phyloP scores from a whole-genome alignment of 1,140 invertebrate genomes.

The Drosophila pruinosa region DNA sequence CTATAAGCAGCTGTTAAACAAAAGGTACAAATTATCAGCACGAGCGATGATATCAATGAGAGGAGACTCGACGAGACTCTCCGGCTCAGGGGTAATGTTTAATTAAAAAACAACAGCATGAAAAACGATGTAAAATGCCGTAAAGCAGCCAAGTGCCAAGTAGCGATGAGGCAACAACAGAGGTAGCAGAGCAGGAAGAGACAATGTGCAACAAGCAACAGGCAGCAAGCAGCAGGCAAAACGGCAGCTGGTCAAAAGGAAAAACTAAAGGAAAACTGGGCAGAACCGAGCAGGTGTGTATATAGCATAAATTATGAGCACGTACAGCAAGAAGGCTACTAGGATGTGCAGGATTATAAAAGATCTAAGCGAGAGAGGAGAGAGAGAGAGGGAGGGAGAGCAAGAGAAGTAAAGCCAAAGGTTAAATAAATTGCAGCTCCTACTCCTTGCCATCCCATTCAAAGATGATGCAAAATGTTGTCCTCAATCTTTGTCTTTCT shows the following conservation, averaged over 20 bases:
- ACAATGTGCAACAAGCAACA: slow-evolving; percentile 10
- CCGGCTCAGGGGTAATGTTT: slow-evolving; percentile 54
- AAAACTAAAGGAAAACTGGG: slow-evolving; percentile 35
- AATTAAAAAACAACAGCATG: slow-evolving; percentile 69
- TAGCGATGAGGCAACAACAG: not conserved
- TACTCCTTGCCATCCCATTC: slow-evolving; percentile 26
- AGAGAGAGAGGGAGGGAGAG: slow-evolving; percentile 1
- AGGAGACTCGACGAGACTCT: no score
- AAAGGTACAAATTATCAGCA: slow-evolving; percentile 49
- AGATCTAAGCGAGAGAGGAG: slow-evolving; percentile 35
- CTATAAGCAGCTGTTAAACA: slow-evolving; percentile 25
- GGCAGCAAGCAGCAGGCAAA: not conserved
- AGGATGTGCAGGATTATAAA: slow-evolving; percentile 62
- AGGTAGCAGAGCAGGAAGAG: not conserved
- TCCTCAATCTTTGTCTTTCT: slow-evolving; percentile 16
- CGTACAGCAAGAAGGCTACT: slow-evolving; percentile 45
- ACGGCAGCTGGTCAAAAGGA: slow-evolving; percentile 52
- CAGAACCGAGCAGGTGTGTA: slow-evolving; percentile 17
- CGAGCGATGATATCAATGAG: slow-evolving; percentile 25
- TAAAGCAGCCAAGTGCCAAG: not conserved
- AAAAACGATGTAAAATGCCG: slow-evolving; percentile 25
- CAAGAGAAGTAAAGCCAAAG: slow-evolving; percentile 36
- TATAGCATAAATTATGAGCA: slow-evolving; percentile 70
- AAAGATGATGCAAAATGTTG: slow-evolving; percentile 70
- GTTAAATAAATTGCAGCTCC: slow-evolving; percentile 35